Evolutionary conservation across 1,140 invertebrate genomes (phyloP).

Genomic region (Polypedilum pembai): DNA sequence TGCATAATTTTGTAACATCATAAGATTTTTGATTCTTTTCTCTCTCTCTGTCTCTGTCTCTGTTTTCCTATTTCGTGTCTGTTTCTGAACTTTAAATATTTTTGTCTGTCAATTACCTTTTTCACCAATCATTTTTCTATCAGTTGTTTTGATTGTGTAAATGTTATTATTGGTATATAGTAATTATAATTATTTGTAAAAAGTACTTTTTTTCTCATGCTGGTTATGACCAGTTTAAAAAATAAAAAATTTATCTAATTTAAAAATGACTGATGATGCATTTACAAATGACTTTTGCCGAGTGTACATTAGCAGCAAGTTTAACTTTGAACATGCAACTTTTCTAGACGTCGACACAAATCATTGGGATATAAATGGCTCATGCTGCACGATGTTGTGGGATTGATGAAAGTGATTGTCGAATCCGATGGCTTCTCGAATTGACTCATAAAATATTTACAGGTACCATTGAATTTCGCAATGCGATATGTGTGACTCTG

Average conservation of each 20-base stretch:
- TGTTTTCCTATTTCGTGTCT: too few relatives aligned
- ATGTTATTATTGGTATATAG: too few relatives aligned
- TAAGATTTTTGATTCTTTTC: too few relatives aligned
- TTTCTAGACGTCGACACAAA: neutral
- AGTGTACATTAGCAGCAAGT: too few relatives aligned
- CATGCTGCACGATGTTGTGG: conserved; percentile 2
- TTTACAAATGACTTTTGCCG: conserved; percentile 2
- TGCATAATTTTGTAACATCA: neutral
- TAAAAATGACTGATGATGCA: conserved; percentile 12
- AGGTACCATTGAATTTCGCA: neutral
- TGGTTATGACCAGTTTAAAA: neutral
- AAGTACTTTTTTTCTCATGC: neutral
- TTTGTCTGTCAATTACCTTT: too few relatives aligned
- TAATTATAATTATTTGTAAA: neutral
- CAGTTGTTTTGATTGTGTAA: too few relatives aligned
- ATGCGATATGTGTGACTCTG: neutral
- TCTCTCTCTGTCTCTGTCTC: too few relatives aligned
- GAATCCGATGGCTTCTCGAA: neutral
- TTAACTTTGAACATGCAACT: conserved; percentile 25
- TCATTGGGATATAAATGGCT: conserved; percentile 6
- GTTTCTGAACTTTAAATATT: too few relatives aligned
- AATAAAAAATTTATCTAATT: conserved; percentile 7
- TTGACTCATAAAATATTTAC: neutral
- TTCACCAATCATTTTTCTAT: too few relatives aligned
- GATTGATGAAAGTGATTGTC: neutral